Conservation (phyloP, 2,113 vertebrate species). For the Hypocryptadius cinnamomeus region DNA sequence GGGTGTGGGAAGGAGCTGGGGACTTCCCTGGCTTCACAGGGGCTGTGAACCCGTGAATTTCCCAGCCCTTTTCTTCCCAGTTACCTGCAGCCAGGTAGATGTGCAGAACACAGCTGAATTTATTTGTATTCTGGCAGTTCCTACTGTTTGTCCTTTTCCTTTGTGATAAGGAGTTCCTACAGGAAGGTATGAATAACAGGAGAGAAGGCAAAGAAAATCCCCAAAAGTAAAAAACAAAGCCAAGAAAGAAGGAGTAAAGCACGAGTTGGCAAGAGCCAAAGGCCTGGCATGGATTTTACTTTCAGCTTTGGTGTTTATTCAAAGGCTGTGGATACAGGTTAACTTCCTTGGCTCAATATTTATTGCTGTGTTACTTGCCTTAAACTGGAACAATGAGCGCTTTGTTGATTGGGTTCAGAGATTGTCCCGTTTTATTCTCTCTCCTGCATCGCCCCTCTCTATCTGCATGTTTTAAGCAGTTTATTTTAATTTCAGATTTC, state of each 20-base stretch:
- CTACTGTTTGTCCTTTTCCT: not conserved
- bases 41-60: not conserved
- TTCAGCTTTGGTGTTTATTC: constrained; percentile 53
- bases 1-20: not conserved
- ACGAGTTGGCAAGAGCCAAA: constrained; percentile 21
- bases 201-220: constrained; percentile 19
- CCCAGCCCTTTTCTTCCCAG: not conserved
- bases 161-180: not conserved
- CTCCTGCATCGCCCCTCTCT: not conserved
- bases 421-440: not conserved
- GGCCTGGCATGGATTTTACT: constrained; percentile 39
- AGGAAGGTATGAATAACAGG: not conserved
- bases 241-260: not conserved
- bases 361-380: constrained; percentile 44
- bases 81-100: not conserved
- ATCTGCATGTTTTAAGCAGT: constrained; percentile 18
- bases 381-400: constrained; percentile 44
- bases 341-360: constrained; percentile 56
- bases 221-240: constrained; percentile 24
- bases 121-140: not conserved
- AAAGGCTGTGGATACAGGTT: constrained; percentile 54
- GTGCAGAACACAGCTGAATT: not conserved
- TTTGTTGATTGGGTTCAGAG: constrained; percentile 53
- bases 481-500: constrained; percentile 60
- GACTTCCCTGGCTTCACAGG: not conserved